Percentiles rank a stretch among this genome's conserved stretches.
Evolutionary conservation across 2,797 vertebrate genomes (phyloP).

Genomic region (Rallus crepitans): DNA sequence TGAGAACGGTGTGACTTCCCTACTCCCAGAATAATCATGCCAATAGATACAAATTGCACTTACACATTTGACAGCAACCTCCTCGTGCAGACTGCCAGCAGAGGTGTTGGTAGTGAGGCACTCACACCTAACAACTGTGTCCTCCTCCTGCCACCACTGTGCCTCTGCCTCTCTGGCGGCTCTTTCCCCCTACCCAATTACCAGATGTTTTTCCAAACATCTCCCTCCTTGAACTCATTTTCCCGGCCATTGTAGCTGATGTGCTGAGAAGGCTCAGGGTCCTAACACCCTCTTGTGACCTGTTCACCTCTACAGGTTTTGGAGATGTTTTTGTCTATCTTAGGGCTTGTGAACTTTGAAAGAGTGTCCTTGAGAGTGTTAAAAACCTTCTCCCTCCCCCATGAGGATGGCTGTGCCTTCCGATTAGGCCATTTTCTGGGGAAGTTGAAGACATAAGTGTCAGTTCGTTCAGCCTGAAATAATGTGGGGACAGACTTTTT

Average conservation of each 20-base stretch:
- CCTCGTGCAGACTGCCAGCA: fast-evolving
- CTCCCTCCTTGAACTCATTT: neutral
- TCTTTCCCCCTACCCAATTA: neutral
- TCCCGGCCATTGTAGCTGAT: fast-evolving
- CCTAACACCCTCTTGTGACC: fast-evolving
- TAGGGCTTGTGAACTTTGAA: neutral
- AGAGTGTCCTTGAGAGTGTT: neutral
- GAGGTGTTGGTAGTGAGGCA: neutral
- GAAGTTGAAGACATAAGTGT: neutral
- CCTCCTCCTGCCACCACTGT: neutral
- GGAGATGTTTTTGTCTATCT: neutral
- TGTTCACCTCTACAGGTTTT: neutral
- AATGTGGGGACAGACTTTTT: too few relatives aligned
- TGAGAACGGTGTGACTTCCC: neutral
- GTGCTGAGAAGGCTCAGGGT: neutral
- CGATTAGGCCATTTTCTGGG: neutral
- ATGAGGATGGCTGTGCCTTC: neutral
- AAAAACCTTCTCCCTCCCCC: neutral
- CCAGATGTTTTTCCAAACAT: neutral
- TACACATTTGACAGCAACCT: neutral
- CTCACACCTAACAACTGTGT: fast-evolving
- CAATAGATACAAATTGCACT: neutral
- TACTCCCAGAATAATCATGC: neutral
- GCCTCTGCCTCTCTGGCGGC: neutral
- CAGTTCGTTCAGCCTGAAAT: neutral